A percentile compares a stretch with the other conserved stretches of the same genome.
phyloP scores from a whole-genome alignment of 2,888 invertebrate species.

The Drosophila hamatofila region DNA sequence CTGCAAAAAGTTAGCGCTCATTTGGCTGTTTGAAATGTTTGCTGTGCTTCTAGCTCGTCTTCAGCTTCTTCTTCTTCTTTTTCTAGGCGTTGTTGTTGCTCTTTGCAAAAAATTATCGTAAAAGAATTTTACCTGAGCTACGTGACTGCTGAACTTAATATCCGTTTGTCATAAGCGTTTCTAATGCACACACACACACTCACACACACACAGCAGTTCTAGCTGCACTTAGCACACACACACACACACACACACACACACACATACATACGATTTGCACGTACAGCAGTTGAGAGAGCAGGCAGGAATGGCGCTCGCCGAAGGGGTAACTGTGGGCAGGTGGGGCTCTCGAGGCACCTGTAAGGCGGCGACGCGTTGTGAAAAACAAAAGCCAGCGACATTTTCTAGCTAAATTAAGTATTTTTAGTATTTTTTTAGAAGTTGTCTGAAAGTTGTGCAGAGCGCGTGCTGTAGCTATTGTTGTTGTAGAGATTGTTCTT shows the following conservation, averaged over 20 bases:
- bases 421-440: constrained; percentile 78
- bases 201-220: constrained; percentile 30
- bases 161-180: constrained; percentile 74
- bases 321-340: constrained; percentile 1
- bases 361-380: constrained; percentile 53
- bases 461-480: constrained; percentile 12
- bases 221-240: constrained; percentile 65
- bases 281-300: constrained; percentile 50
- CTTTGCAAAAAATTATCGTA: constrained; percentile 77
- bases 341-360: constrained; percentile 6
- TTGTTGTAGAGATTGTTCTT: constrained; percentile 12
- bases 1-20: constrained; percentile 35
- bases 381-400: constrained; percentile 77
- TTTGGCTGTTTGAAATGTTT: constrained; percentile 41
- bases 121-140: constrained; percentile 83
- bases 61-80: constrained; percentile 18
- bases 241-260: constrained; percentile 20
- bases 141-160: constrained; percentile 82
- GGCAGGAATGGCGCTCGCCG: constrained; percentile 33
- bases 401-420: constrained; percentile 80
- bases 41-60: constrained; percentile 27
- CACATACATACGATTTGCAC: constrained; percentile 37
- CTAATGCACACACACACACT: constrained; percentile 65
- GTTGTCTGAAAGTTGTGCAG: constrained; percentile 57
- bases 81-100: constrained; percentile 30